Conservation (phyloP, 2,797 vertebrate genomes). For the Hypotaenidia philippensis region DNA sequence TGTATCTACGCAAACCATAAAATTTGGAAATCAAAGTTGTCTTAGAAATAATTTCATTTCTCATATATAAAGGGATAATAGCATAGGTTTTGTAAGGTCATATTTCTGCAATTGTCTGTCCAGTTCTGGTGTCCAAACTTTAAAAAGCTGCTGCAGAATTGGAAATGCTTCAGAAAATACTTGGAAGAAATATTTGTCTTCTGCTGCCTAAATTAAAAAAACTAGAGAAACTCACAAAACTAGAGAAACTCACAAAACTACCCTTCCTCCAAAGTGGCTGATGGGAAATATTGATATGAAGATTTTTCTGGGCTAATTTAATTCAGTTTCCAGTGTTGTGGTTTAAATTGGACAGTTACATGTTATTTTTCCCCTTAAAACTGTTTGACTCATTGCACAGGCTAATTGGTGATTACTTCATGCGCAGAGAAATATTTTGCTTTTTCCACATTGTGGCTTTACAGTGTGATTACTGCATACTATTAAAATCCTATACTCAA, state of each 20-base stretch:
- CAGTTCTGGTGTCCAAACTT: not conserved
- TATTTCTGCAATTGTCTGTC: not conserved
- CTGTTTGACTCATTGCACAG: not conserved
- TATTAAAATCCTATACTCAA: not conserved
- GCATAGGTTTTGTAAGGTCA: not conserved
- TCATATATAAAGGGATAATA: not conserved
- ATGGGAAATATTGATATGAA: not conserved
- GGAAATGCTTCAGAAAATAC: not conserved
- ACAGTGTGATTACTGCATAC: not conserved
- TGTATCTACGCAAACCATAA: not conserved
- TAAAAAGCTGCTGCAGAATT: not conserved
- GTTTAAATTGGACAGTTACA: not conserved
- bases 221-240: not conserved
- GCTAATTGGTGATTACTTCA: not conserved
- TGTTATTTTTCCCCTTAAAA: not conserved
- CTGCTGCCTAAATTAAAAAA: not conserved
- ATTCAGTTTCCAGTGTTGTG: not conserved
- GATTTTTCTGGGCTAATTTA: not conserved
- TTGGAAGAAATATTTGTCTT: not conserved
- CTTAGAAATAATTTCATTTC: not conserved
- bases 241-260: not conserved
- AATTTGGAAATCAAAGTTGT: not conserved
- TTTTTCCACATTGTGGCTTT: not conserved
- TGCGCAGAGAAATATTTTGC: not conserved
- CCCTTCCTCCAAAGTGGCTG: accelerated